A percentile compares a stretch with the other conserved stretches of the same genome.
Conservation (phyloP, 1,140 invertebrate species). For the Lithobius niger region DNA sequence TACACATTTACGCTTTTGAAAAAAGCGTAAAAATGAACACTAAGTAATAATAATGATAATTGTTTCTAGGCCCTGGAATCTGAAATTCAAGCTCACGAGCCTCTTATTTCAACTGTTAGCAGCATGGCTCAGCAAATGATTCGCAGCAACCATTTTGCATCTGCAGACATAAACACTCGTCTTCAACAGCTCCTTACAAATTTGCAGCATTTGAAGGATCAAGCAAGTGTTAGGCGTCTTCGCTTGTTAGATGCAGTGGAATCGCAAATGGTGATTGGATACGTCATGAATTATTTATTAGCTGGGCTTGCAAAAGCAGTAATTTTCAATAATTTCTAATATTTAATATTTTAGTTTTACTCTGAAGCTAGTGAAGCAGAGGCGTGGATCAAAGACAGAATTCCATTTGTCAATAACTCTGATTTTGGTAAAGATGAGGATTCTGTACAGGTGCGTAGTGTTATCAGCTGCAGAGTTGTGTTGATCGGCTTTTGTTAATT, state of each 20-base stretch:
- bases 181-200: constrained; percentile 45
- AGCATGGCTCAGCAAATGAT: constrained; percentile 60
- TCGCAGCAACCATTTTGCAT: constrained; percentile 67
- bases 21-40: no score
- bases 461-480: no score
- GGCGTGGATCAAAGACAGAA: constrained; percentile 70
- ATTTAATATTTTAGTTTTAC: constrained; percentile 52
- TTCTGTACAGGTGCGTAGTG: constrained; percentile 54
- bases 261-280: constrained; percentile 53
- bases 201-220: constrained; percentile 48
- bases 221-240: constrained; percentile 51
- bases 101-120: constrained; percentile 54
- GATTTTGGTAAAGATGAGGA: constrained; percentile 81
- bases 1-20: no score
- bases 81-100: constrained; percentile 66
- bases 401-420: constrained; percentile 52
- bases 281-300: background rate
- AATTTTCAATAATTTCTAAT: constrained; percentile 23
- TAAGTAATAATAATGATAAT: no score
- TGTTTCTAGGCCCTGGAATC: constrained; percentile 54
- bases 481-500: no score
- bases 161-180: constrained; percentile 33
- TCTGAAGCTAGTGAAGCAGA: constrained; percentile 74
- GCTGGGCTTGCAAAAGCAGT: background rate
- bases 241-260: constrained; percentile 67